These are phyloP conservation scores for Philereme vetulata DNA, from an alignment of 2,888 invertebrate species.

Conservation along the genomic window DNA sequence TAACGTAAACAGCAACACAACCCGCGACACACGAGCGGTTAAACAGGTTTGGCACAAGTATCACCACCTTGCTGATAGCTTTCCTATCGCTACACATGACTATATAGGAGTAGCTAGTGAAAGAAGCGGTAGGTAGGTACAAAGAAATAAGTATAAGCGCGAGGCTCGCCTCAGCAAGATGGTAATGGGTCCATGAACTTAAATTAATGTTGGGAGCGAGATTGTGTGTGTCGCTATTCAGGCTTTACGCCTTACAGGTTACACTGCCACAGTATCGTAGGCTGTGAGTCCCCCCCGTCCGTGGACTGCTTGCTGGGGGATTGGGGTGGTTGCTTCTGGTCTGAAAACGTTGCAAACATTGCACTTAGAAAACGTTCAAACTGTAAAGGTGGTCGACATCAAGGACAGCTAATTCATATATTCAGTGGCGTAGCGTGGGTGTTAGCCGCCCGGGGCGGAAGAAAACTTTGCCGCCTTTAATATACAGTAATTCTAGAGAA, in stretches of 20 bases:
- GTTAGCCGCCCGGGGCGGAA: no score
- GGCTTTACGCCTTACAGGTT: slow-evolving; percentile 88
- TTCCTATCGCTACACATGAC: slow-evolving; percentile 40
- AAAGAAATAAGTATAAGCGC: slow-evolving; percentile 43
- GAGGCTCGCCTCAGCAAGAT: slow-evolving; percentile 59
- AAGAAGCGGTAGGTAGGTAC: slow-evolving; percentile 38
- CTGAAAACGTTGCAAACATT: slow-evolving; percentile 74
- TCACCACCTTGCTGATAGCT: slow-evolving; percentile 64
- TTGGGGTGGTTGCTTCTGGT: slow-evolving; percentile 93
- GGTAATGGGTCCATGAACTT: slow-evolving; percentile 56
- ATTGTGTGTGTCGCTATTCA: slow-evolving; percentile 47
- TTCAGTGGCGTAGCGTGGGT: no score
- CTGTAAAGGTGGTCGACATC: not conserved
- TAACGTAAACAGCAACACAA: slow-evolving; percentile 61
- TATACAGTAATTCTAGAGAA: no score
- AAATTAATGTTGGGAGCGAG: slow-evolving; percentile 41
- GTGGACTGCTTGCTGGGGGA: slow-evolving; percentile 90
- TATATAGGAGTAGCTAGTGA: slow-evolving; percentile 43
- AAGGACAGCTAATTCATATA: slow-evolving; percentile 4
- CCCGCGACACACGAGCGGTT: slow-evolving; percentile 61
- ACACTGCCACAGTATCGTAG: slow-evolving; percentile 99
- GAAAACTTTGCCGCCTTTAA: no score
- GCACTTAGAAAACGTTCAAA: slow-evolving; percentile 4
- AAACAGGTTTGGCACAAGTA: slow-evolving; percentile 62
- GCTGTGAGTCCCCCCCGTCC: slow-evolving; percentile 96